Evolutionary conservation across 2,888 invertebrate genomes (phyloP), one percentile per base, ranked within the genome.

Genomic region (Rhamnusium bicolor): DNA sequence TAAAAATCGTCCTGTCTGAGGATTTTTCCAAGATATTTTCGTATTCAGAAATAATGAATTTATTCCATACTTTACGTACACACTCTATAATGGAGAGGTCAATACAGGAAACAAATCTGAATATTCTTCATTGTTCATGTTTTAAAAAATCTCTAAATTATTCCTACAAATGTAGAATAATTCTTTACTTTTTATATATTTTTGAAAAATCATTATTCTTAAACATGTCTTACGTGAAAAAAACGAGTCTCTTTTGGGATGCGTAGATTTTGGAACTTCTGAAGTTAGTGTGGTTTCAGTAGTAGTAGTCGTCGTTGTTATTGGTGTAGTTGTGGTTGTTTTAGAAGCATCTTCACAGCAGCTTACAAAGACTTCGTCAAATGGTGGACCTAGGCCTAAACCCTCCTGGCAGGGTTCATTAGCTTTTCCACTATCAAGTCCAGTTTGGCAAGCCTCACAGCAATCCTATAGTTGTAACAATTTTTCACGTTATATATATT

Each of bases 361-460:
- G 73, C 90, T 89, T 54, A 88, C 86, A 81, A 91, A 93, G 0
- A 93, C 91, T 61, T 91, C 89, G 74, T 93, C 92, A 89, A 91
- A 91, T 5, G 91, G 90, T 61, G 87, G 85, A 1, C 91, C 91
- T 69, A 92, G 89, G n/a, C 88, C 88, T 66, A 92, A 89, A 51
- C 88, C 89, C 71, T 91, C 90, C 12, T 88, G 87, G 79, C 93
- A 93, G 63, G 89, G 89, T 80, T 90, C 88, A 21, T 90, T 90
- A 66, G 90, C 89, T 49, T 90, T 90, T n/a, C 90, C 90, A 0
- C 91, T 90, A 53, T 91, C 90, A 46, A 93, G 86, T 1, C 93
- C 93, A 49, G 92, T 86, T 84, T 91, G 91, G 80, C 93, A 93
- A 6, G 91, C 90, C 78, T 91, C 91, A 80, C 93, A 93, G 80